These are phyloP conservation scores for Galeopsomyia nigrocyanea DNA, from an alignment of 2,888 invertebrate genomes.

Conservation along the genomic window DNA sequence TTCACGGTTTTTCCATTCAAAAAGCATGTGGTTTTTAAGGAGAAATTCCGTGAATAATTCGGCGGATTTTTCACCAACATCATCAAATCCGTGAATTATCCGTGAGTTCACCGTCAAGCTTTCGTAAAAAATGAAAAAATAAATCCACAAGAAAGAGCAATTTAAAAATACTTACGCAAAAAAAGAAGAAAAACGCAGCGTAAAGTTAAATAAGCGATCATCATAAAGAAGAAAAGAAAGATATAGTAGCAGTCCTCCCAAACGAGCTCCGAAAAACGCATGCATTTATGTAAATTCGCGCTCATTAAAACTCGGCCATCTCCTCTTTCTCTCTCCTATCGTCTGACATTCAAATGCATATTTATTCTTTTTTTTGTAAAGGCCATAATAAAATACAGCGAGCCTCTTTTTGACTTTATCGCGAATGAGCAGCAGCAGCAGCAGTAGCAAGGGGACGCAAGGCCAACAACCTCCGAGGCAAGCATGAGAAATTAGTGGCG, in stretches of 20 bases:
- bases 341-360: conserved; percentile 26
- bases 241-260: background rate
- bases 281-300: conserved; percentile 31
- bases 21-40: too few species aligned
- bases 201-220: background rate
- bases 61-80: too few species aligned
- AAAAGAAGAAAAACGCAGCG: too few species aligned
- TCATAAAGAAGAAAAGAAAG: background rate
- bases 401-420: conserved; percentile 2
- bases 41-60: too few species aligned
- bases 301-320: conserved; percentile 18
- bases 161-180: too few species aligned
- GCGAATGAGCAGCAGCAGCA: background rate
- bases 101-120: too few species aligned
- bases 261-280: conserved; percentile 1
- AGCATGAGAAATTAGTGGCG: conserved; percentile 43
- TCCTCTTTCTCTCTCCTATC: too few species aligned
- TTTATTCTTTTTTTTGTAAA: conserved; percentile 27
- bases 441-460: too few species aligned
- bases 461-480: background rate
- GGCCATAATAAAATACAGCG: conserved; percentile 35
- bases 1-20: too few species aligned
- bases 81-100: too few species aligned
- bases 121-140: too few species aligned
- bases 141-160: too few species aligned